Base-by-base conservation (phyloP, 1,140 invertebrate genomes). In the Danaus plexippus region DNA sequence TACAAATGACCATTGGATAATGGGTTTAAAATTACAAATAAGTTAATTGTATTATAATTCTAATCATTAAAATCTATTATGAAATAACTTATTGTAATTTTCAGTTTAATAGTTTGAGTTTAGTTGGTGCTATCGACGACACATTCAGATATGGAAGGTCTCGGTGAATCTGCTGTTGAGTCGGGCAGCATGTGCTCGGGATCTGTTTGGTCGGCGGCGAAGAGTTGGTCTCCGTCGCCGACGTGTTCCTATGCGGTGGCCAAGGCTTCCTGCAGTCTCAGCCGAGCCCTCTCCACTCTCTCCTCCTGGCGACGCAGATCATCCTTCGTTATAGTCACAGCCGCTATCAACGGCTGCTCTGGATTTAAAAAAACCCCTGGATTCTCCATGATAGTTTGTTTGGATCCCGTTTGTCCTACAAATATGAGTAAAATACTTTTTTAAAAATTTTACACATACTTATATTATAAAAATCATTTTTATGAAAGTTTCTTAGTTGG, bases 341-440 rank as follows among this genome's bases (percentile, higher is more conserved):
- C 92, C 89, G 97, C 95, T 70, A 99, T 95, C 43, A 99, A 89
- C 40, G 98, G 98, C 85, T 99, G 98, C 61, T 97, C 95, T 15
- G 97, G 95, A 90, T 99, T 98, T 63, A 98, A 91, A 88, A 94
- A 97, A 52, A 97, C 96, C 22, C 95, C 95, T 1, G 97, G 96
- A 88, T 98, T 98, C 77, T 96, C 97, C 61, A 96, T 92, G 53
- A 98, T 90, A n/a, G 92, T 89, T 48, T 92, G 90, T 82, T 95
- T 94, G 1, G 93, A 90, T 18, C 92, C 94, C 1, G 92, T 94
- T 88, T 99, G 98, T 9, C 87, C 87, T 88, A 64, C 12, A 76
- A 74, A 18, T 49, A 50, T 32, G 45, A 13, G n/a, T 47, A 57
- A 57, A 45, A 51, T 10, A 32, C 22, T 5, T 7, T 32, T 4